Conservation (phyloP, 2,888 invertebrate species). For the Metellina segmentata region DNA sequence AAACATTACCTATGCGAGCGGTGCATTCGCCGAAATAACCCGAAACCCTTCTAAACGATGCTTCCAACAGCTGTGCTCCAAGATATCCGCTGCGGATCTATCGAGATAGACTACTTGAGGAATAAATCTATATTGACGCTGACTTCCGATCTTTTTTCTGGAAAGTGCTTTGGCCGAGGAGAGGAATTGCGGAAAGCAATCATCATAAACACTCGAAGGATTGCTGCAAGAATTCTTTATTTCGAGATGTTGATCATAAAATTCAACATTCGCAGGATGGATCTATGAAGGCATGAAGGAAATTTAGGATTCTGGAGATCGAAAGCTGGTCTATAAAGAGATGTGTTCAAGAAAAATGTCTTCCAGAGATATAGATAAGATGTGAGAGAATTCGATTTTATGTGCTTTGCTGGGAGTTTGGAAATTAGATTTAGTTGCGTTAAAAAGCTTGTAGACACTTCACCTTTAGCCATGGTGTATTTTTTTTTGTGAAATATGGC, state of each 20-base stretch:
- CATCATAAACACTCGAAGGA: conserved; percentile 72
- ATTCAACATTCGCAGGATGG: conserved; percentile 28
- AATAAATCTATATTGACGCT: conserved; percentile 26
- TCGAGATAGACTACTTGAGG: background rate
- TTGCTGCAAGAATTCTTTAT: conserved; percentile 55
- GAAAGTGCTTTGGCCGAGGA: conserved; percentile 36
- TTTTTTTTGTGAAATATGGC: too few relatives aligned
- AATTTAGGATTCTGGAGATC: background rate
- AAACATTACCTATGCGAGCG: too few relatives aligned
- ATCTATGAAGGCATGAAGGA: background rate
- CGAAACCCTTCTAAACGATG: background rate
- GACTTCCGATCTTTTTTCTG: conserved; percentile 32
- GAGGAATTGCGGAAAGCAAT: conserved; percentile 72
- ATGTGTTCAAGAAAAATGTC: background rate
- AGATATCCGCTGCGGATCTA: background rate
- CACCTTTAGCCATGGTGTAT: too few relatives aligned
- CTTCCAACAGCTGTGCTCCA: background rate
- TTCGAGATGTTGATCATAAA: conserved; percentile 37
- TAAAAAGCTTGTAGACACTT: too few relatives aligned
- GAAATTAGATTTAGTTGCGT: background rate
- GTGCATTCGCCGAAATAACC: background rate
- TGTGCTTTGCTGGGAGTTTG: background rate
- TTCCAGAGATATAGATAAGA: background rate
- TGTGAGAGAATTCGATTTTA: background rate
- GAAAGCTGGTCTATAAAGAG: background rate